Evolutionary conservation across 2,888 invertebrate genomes (phyloP).

Genomic region (Leptinotarsa juncta): DNA sequence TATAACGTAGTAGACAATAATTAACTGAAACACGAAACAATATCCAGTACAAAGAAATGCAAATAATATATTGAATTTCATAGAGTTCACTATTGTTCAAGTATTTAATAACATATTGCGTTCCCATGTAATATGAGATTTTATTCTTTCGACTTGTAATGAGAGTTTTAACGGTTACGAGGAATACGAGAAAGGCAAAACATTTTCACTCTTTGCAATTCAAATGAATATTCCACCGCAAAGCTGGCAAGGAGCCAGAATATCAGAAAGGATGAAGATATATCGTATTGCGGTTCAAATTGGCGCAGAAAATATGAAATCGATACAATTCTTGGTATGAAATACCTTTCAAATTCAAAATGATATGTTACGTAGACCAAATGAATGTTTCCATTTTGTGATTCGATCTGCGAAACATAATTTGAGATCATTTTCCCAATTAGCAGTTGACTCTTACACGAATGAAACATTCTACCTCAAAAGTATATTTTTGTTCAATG

Average conservation of each 20-base stretch:
- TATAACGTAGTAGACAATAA: too few relatives aligned
- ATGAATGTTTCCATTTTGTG: background rate
- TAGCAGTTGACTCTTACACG: too few relatives aligned
- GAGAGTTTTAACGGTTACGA: background rate
- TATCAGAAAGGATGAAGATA: background rate
- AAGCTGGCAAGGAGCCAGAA: conserved; percentile 1
- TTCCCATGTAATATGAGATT: conserved; percentile 6
- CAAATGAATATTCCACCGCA: background rate
- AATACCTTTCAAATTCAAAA: background rate
- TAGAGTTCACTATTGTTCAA: conserved; percentile 2
- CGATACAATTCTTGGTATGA: background rate
- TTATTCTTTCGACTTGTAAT: background rate
- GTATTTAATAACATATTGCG: background rate
- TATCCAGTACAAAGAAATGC: background rate
- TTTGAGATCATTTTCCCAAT: too few relatives aligned
- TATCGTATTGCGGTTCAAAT: background rate
- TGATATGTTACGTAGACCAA: background rate
- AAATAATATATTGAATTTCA: background rate
- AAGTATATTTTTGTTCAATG: too few relatives aligned
- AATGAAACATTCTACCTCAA: too few relatives aligned
- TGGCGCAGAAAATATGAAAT: background rate
- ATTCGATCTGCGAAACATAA: background rate
- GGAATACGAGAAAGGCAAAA: background rate
- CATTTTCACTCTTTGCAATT: background rate
- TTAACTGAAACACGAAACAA: too few relatives aligned